These are phyloP conservation scores for Mythimna vitellina DNA, from an alignment of 2,888 invertebrate species.

Conservation along the genomic window DNA sequence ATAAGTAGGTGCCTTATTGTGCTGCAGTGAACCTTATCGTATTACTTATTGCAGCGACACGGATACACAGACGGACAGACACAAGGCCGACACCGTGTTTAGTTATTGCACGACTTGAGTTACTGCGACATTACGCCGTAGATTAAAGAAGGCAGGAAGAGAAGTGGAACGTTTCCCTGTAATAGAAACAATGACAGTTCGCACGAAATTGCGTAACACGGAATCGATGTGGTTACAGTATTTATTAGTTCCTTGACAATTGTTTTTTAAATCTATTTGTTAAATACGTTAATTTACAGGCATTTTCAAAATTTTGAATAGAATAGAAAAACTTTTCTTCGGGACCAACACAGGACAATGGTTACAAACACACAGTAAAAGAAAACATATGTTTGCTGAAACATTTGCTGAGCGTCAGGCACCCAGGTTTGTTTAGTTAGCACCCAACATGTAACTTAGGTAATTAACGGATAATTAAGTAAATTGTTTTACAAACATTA, in stretches of 20 bases:
- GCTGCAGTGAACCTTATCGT: background rate
- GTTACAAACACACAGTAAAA: too few species aligned
- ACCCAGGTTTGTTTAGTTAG: too few species aligned
- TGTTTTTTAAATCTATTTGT: constrained; percentile 7
- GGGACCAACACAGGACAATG: too few species aligned
- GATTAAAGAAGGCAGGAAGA: constrained; percentile 50
- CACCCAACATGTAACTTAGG: too few species aligned
- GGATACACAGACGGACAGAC: constrained; percentile 70
- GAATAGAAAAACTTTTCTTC: too few species aligned
- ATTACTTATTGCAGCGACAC: constrained; percentile 46
- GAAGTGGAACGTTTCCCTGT: constrained; percentile 47
- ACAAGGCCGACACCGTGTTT: constrained; percentile 64
- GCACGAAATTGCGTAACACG: constrained; percentile 35
- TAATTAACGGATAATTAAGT: too few species aligned
- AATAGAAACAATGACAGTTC: constrained; percentile 36
- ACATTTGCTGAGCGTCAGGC: too few species aligned
- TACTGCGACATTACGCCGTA: constrained; percentile 39
- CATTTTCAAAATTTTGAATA: too few species aligned
- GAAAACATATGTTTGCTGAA: too few species aligned
- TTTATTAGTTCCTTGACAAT: constrained; percentile 40
- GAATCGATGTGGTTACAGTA: constrained; percentile 26
- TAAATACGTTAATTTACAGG: background rate
- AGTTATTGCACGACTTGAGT: constrained; percentile 29
- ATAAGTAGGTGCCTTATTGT: constrained; percentile 3
- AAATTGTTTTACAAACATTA: too few species aligned